Evolutionary conservation across 2,797 vertebrate genomes (phyloP), one percentile per base, ranked within the genome.

Genomic region (Geotrypetes seraphini): DNA sequence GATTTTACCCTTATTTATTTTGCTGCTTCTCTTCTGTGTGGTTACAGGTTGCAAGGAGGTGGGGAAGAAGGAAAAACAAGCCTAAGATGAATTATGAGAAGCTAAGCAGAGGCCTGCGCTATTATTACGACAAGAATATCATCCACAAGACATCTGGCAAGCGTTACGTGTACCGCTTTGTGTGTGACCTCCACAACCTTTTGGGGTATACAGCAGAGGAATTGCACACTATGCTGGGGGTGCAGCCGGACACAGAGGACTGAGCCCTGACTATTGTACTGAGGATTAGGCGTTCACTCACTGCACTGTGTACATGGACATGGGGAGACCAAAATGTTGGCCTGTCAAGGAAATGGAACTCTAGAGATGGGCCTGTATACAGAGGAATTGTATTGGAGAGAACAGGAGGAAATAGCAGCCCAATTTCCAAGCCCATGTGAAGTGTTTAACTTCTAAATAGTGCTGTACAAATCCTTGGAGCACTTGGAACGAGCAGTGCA

Each of bases 41-140:
- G 1, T 15, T 10, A 1, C 52, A 91, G 89, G 89, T 91, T 55
- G 89, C 89, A 3, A 77, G 85, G 14, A 75, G 89, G 10, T 90
- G 89, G 89, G 89, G 89, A 1, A 81, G 81, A 33, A 73, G 89
- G 43, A 90, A 91, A 53, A 91, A 91, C 39, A 91, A 91, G 40
- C 88, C 89, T 31, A 91, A 91, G 71, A 91, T 91, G 89, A 91
- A 91, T 73, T 91, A 91, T 2, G 89, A 91, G 68, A 91, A 91
- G 64, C 67, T 91, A 37, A 91, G 89, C 57, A 78, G 89, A 0
- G 89, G 89, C 0, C 39, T 91, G 7, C 84, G 89, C 43, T 91
- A 91, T 29, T 91, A 91, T 27, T 90, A 91, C 0, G 88, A 91
- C 74, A 91, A 91, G 65, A 90, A 91, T 63, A 91, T 91, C 63